Percentiles rank a stretch among this genome's conserved stretches.
Conservation (phyloP, 2,113 vertebrate genomes). For the Nibea albiflora region DNA sequence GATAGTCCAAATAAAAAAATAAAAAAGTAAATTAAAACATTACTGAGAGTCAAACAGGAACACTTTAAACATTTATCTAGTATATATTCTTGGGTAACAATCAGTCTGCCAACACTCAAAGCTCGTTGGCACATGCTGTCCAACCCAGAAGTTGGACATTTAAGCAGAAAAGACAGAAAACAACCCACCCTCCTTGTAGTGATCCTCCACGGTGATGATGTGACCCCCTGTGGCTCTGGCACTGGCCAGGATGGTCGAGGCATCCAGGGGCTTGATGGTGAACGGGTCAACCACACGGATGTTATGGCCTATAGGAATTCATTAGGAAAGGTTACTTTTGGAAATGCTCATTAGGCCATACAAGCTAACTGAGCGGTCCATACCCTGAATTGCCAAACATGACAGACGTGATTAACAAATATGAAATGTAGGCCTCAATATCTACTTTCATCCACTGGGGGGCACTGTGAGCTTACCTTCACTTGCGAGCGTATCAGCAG, state of each 20-base stretch:
- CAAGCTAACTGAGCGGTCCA: neutral
- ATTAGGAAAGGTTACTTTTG: neutral
- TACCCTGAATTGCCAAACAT: neutral
- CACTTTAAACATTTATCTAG: neutral
- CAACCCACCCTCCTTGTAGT: constrained; percentile 88
- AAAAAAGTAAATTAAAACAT: neutral
- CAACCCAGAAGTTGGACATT: neutral
- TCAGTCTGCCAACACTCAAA: neutral
- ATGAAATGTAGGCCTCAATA: neutral
- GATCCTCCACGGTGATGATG: constrained; percentile 91
- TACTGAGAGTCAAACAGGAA: neutral
- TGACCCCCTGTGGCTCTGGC: constrained; percentile 85
- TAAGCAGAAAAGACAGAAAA: neutral
- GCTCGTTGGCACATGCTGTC: neutral
- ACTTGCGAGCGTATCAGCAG: constrained; percentile 84
- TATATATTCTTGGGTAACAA: neutral
- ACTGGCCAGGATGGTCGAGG: constrained; percentile 84
- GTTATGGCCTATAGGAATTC: constrained; percentile 77
- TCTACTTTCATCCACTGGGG: constrained; percentile 27
- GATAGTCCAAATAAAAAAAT: too few species aligned
- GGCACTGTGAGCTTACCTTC: constrained; percentile 79
- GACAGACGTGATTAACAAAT: neutral
- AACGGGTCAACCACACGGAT: constrained; percentile 90
- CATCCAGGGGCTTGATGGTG: constrained; percentile 91
- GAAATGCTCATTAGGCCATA: neutral